Base-by-base conservation (phyloP, 2,113 vertebrate genomes). In the Syngnathus floridae region DNA sequence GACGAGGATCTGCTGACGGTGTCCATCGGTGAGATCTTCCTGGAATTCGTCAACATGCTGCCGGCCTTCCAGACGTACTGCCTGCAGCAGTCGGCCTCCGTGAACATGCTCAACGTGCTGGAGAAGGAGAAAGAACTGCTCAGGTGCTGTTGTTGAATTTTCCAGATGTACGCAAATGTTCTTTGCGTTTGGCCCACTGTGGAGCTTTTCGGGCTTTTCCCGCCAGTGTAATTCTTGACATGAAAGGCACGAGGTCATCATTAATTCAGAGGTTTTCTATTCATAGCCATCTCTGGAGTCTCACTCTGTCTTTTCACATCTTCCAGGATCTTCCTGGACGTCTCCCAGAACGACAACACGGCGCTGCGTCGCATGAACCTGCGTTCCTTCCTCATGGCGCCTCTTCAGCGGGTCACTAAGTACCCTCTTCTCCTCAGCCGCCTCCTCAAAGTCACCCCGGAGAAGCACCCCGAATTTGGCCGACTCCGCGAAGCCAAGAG, bases 51-150 rank as follows among this genome's bases (percentile, higher is more conserved):
- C 77, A 95, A 94, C 84, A 96, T 97, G 94, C 89, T 97, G 58
- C 93, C 94, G 0, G 93, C 94, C 37, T 97, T 96, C 82, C 94
- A 95, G 88, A 95, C 93, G n/a, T 97, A 97, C 87, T 97, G 94
- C 75, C 91, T 96, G 51, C 93, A 95, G 85, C 95, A 97, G 81
- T 92, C 93, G 57, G 90, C 93, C 73, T 94, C 95, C 0, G 91
- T 95, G 76, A 94, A 93, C 73, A 90, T 93, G 90, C 94, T 97
- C 73, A 95, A 95, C 2, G 72, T 92, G 0, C 86, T 96, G 87
- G 94, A 97, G 87, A 96, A 95, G 74, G 95, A 97, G 88, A 97
- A 97, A 41, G 94, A 97, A 64, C 83, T 97, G 70, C 93, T 97
- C 75, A 93, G 93, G 94, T 97, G 26, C 26, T 31, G 26, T 31